phyloP scores from a whole-genome alignment of 1,140 invertebrate genomes.

The Dinothrombium tinctorium region DNA sequence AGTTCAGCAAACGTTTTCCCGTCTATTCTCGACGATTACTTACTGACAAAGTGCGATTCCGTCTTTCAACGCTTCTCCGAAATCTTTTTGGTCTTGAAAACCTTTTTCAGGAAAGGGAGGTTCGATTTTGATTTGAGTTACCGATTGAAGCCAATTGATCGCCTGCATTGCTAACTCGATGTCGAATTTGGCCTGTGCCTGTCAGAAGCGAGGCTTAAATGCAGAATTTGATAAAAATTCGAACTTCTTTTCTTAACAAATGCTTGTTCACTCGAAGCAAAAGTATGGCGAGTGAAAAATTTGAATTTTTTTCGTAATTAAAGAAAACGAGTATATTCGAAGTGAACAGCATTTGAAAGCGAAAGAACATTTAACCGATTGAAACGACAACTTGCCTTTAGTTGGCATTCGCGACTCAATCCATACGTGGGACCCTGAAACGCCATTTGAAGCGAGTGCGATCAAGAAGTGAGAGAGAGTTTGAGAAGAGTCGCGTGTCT shows the following conservation, averaged over 20 bases:
- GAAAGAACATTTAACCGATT: conserved; percentile 10
- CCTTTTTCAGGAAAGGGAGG: conserved; percentile 19
- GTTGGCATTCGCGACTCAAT: conserved; percentile 28
- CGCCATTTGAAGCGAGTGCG: too few relatives aligned
- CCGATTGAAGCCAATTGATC: conserved; percentile 25
- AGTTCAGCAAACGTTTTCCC: not conserved
- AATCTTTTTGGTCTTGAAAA: conserved; percentile 24
- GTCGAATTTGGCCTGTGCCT: conserved; percentile 31
- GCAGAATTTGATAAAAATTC: not conserved
- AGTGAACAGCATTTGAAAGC: too few relatives aligned
- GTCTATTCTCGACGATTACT: conserved; percentile 15
- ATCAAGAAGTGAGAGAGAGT: too few relatives aligned
- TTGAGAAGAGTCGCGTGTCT: too few relatives aligned
- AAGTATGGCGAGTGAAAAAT: not conserved
- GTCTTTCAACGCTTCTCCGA: conserved; percentile 27
- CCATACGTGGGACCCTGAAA: conserved; percentile 31
- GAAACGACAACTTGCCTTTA: conserved; percentile 26
- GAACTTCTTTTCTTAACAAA: not conserved
- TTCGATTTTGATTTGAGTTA: conserved; percentile 22
- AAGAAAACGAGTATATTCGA: too few relatives aligned
- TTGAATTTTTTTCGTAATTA: too few relatives aligned
- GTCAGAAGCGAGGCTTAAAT: not conserved
- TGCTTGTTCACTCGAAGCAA: conserved; percentile 5
- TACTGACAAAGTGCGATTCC: conserved; percentile 28
- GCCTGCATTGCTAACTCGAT: conserved; percentile 26